Percentiles rank a stretch among this genome's conserved stretches.
Evolutionary conservation across 2,113 vertebrate species (phyloP).

Genomic region (Agelaius phoeniceus): DNA sequence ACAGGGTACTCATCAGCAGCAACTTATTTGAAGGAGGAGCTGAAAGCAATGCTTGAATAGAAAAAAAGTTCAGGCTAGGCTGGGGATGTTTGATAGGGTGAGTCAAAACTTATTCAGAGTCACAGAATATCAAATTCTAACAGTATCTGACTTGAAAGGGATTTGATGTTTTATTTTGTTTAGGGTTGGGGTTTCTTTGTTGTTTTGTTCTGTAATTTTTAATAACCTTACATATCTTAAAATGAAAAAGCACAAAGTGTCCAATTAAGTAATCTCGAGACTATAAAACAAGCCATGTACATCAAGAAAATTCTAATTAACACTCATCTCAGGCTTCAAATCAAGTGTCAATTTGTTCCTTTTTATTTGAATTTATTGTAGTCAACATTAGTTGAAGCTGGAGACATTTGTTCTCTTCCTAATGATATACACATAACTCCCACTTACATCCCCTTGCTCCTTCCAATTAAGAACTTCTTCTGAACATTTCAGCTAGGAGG

Average conservation of each 20-base stretch:
- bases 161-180: background rate
- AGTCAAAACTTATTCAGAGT: background rate
- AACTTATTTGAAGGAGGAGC: background rate
- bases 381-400: slow-evolving; percentile 45
- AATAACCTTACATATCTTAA: slow-evolving; percentile 36
- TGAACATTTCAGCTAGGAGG: slow-evolving; percentile 30
- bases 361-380: slow-evolving; percentile 52
- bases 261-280: slow-evolving; percentile 6
- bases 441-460: slow-evolving; percentile 25
- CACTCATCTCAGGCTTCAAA: slow-evolving; percentile 31
- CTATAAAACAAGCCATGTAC: slow-evolving; percentile 25
- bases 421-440: slow-evolving; percentile 47
- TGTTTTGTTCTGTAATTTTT: slow-evolving; percentile 12
- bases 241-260: slow-evolving; percentile 1
- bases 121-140: background rate
- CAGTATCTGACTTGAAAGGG: slow-evolving; percentile 5
- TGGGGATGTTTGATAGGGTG: background rate
- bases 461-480: slow-evolving; percentile 51
- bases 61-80: background rate
- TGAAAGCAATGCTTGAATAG: background rate
- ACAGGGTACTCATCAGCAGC: background rate
- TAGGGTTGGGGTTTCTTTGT: background rate
- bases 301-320: slow-evolving; percentile 30
- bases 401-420: slow-evolving; percentile 53
- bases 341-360: slow-evolving; percentile 29